Evolutionary conservation across 1,140 invertebrate genomes (phyloP).

Genomic region (Potamilus streckersoni): DNA sequence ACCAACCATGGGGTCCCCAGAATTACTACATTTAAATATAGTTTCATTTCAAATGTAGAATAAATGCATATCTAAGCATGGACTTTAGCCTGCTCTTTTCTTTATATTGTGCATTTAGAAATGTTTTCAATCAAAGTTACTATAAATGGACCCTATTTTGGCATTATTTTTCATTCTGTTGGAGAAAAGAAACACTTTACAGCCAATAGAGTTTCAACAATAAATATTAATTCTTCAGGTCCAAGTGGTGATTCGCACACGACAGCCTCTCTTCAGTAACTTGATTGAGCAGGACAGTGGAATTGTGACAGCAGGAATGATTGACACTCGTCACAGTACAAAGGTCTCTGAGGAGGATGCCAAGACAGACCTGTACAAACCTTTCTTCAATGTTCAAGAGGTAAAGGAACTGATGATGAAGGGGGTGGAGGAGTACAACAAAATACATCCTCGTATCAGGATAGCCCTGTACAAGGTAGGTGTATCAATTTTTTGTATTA

Average conservation of each 20-base stretch:
- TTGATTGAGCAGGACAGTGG: conserved; percentile 66
- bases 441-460: conserved; percentile 63
- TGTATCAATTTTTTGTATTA: conserved; percentile 1
- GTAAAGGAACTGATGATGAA: conserved; percentile 57
- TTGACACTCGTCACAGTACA: conserved; percentile 50
- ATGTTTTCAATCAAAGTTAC: neutral
- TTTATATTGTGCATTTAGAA: neutral
- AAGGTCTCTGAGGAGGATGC: conserved; percentile 56
- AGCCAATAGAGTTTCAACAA: too few relatives aligned
- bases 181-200: too few relatives aligned
- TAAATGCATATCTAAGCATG: too few relatives aligned
- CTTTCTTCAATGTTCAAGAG: conserved; percentile 39
- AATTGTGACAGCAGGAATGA: conserved; percentile 63
- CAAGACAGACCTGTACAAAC: conserved; percentile 60
- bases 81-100: too few relatives aligned
- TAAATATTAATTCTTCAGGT: conserved; percentile 44
- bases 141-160: neutral
- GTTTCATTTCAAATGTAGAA: too few relatives aligned
- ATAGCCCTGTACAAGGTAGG: conserved; percentile 62
- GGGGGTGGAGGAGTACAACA: conserved; percentile 66
- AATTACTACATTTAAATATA: too few relatives aligned
- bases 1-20: too few relatives aligned
- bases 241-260: conserved; percentile 44
- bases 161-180: neutral
- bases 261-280: conserved; percentile 61